Evolutionary conservation across 2,113 vertebrate genomes (phyloP).

Genomic region (Cryptomyrus ogoouensis): DNA sequence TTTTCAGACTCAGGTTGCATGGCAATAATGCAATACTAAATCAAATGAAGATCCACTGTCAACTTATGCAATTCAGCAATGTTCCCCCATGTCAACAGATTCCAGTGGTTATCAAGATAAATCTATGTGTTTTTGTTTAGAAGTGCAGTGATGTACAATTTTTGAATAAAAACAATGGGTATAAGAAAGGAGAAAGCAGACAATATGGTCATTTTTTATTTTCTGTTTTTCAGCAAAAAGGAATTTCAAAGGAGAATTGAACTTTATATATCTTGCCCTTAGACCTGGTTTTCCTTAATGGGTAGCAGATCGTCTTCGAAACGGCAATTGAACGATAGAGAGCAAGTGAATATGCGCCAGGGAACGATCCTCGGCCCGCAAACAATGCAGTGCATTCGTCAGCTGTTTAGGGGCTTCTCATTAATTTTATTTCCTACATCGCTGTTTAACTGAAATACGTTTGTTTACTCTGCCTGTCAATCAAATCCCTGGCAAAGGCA

Average conservation of each 20-base stretch:
- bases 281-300: neutral
- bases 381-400: neutral
- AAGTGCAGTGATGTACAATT: neutral
- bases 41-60: neutral
- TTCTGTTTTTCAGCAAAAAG: neutral
- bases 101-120: neutral
- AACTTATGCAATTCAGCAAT: neutral
- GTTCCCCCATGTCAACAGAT: neutral
- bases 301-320: neutral
- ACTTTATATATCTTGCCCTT: neutral
- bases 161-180: neutral
- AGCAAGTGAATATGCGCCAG: neutral
- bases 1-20: neutral
- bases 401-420: neutral
- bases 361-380: neutral
- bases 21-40: neutral
- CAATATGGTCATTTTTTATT: neutral
- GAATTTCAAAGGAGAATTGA: neutral
- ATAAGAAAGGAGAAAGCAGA: neutral
- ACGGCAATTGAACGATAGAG: neutral
- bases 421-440: neutral
- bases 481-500: slow-evolving; percentile 24
- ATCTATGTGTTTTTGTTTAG: neutral
- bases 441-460: neutral
- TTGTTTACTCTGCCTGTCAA: slow-evolving; percentile 19